phyloP scores from a whole-genome alignment of 2,797 vertebrate genomes.

The Arctocebus calabarensis region DNA sequence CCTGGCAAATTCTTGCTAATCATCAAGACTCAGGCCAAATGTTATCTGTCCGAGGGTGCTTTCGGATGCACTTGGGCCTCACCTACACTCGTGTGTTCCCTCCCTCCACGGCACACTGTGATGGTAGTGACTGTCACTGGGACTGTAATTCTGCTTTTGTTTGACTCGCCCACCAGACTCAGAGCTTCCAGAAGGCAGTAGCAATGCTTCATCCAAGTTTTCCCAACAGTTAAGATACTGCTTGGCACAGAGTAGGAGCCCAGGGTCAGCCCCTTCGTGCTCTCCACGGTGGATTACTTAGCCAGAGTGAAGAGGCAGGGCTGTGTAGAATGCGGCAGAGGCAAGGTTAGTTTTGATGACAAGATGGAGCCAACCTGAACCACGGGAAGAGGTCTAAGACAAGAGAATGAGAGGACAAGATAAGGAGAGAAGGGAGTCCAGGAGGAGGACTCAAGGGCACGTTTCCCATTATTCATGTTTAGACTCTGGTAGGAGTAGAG shows the following conservation, averaged over 20 bases:
- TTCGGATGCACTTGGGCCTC: neutral
- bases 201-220: too few species aligned
- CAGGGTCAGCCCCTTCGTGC: accelerated
- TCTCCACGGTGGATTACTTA: accelerated
- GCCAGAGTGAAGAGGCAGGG: neutral
- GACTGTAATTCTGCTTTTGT: neutral
- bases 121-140: neutral
- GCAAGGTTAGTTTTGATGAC: neutral
- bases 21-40: neutral
- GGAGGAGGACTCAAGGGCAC: too few species aligned
- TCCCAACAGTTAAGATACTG: neutral
- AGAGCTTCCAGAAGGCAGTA: neutral
- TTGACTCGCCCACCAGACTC: neutral
- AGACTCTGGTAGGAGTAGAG: neutral
- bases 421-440: neutral
- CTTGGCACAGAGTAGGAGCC: neutral
- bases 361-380: neutral
- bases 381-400: neutral
- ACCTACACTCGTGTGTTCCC: too few species aligned
- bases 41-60: neutral
- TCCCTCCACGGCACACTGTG: neutral
- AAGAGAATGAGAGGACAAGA: neutral
- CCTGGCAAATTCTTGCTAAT: neutral
- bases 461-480: neutral
- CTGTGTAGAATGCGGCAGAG: neutral